phyloP scores from a whole-genome alignment of 2,888 invertebrate species.

The Torymus texanus region DNA sequence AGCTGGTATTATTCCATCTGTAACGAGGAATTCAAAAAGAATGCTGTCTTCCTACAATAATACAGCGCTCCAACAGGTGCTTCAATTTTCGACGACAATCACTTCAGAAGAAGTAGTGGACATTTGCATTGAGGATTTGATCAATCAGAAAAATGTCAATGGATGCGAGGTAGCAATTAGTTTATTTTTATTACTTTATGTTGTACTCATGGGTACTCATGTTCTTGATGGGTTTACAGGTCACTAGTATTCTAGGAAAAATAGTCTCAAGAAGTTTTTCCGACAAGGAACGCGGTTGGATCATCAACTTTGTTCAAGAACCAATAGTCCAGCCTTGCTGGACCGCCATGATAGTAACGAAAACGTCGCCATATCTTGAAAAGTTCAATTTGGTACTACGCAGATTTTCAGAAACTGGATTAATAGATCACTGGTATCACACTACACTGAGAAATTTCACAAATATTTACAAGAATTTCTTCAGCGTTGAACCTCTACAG shows the following conservation, averaged over 20 bases:
- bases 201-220: too few species aligned
- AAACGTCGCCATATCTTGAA: conserved; percentile 15
- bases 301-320: conserved; percentile 35
- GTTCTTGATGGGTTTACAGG: not conserved
- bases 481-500: not conserved
- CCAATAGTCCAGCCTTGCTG: conserved; percentile 29
- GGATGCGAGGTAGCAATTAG: conserved; percentile 38
- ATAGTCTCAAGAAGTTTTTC: conserved; percentile 16
- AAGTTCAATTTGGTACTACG: conserved; percentile 22
- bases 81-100: conserved; percentile 20
- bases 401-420: conserved; percentile 23
- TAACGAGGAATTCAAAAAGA: conserved; percentile 12
- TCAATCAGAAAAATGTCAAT: conserved; percentile 15
- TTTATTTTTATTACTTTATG: too few species aligned
- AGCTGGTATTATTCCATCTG: conserved; percentile 24
- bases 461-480: conserved; percentile 4
- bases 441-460: conserved; percentile 21
- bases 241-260: conserved; percentile 13
- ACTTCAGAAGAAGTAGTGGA: not conserved
- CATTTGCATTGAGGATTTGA: conserved; percentile 21
- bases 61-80: not conserved
- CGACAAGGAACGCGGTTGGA: conserved; percentile 27
- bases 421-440: not conserved
- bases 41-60: conserved; percentile 2
- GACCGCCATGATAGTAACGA: conserved; percentile 26